Evolutionary conservation across 2,113 vertebrate species (phyloP), one percentile per base, ranked within the genome.

Genomic region (Mellivora capensis): DNA sequence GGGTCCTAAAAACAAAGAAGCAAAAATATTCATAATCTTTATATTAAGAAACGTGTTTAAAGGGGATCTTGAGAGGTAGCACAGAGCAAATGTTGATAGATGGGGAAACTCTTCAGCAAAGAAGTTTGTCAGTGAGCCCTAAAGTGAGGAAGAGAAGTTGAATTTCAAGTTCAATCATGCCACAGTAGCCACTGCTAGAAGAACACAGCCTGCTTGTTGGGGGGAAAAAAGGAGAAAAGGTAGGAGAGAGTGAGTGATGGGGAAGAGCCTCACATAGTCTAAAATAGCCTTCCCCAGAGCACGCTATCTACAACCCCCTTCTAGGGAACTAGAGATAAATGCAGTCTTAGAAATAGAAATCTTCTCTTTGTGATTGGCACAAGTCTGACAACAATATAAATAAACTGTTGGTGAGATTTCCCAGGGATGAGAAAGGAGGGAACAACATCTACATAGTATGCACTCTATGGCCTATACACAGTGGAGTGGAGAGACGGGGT

Each of bases 281-380:
- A 61, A 47, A 80, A 57, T 9, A 74, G 23, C 18, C n/a, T 80
- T 84, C 31, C 49, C 42, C 15, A 39, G 4, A 83, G 81, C 3
- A 84, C 21, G 23, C 37, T 61, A 14, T n/a, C 2, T 61, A 52
- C 72, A 71, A 20, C 12, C 80, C 52, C 62, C 37, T 23, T 54
- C 37, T 88, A 49, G 37, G 61, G 39, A 97, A 61, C 12, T 69
- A 57, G 27, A 93, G 74, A 14, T 31, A 84, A 91, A 93, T 47
- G 14, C 4, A 74, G 61, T 69, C 20, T 72, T 49, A 62, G 18
- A 85, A 84, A 71, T 25, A 85, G 62, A 80, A 83, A 87, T 2
- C 49, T 0, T 42, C 15, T 86, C 4, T 84, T 87, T 27, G 25
- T 8, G 52, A 8, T 25, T 89, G 67, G 4, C 74, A 25, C 4